phyloP scores from a whole-genome alignment of 2,113 vertebrate genomes.

The Panthera leo region DNA sequence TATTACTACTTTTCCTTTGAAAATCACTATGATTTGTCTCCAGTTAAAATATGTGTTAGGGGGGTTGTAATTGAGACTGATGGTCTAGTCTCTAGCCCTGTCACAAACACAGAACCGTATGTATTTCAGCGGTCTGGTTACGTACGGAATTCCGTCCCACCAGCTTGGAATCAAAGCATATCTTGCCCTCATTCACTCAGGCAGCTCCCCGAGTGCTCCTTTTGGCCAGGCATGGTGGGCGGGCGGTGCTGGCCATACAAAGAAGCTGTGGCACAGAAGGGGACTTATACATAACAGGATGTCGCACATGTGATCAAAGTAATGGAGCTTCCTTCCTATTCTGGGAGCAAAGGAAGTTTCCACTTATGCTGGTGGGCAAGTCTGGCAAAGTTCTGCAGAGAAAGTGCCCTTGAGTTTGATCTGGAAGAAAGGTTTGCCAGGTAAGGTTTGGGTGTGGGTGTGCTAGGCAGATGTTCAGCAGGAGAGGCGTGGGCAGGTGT shows the following conservation, averaged over 20 bases:
- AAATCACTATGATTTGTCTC: not conserved
- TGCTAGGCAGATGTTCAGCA: rapidly evolving
- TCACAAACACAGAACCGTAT: not conserved
- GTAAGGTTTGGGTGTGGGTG: not conserved
- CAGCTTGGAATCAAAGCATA: not conserved
- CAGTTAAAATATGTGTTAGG: not conserved
- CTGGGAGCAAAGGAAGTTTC: not conserved
- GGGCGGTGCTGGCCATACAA: not conserved
- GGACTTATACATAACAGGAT: rapidly evolving
- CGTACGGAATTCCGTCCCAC: not conserved
- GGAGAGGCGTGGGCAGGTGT: not conserved
- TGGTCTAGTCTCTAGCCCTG: not conserved
- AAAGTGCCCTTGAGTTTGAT: not conserved
- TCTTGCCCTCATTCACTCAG: not conserved
- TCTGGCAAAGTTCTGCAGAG: not conserved
- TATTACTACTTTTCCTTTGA: not conserved
- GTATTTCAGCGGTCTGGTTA: not conserved
- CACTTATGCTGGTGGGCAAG: not conserved
- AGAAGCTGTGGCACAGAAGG: not conserved
- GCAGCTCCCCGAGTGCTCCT: not conserved
- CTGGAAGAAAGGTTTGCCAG: not conserved
- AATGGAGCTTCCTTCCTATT: not conserved
- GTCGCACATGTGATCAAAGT: not conserved
- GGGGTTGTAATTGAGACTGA: not conserved
- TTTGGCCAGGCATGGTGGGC: rapidly evolving